Evolutionary conservation across 2,113 vertebrate genomes (phyloP), one percentile per base, ranked within the genome.

Genomic region (Sander lucioperca): DNA sequence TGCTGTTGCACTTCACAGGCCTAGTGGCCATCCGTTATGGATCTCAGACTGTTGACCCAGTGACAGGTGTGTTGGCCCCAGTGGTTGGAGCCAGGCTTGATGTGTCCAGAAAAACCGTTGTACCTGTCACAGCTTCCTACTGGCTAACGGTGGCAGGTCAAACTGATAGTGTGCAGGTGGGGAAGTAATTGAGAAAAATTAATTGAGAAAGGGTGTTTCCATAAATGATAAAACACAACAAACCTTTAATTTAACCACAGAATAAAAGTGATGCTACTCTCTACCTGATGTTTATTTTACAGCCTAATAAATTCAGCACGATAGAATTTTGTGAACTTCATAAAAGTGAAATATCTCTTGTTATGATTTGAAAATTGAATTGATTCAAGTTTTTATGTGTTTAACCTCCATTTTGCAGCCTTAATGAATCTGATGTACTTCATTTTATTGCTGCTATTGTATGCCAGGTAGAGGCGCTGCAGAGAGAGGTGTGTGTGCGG

Each of bases 1-100:
- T 73, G 43, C 48, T 79, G 2, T 83, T 75, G 18, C n/a, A 43
- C 51, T 50, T 77, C 21, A 64, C 92, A 99, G 97, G 97, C 36
- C 93, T 98, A 39, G 93, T 96, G 72, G 96, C 97, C 3, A 97
- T 98, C 64, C 86, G 91, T 3, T 86, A 96, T 53, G 97, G 96
- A 30, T 94, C 93, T 79, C 96, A 92, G 86, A 94, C 95, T 2
- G 58, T 97, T 18, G 96, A 96, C 80, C 95, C 95, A 8, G 87
- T 96, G 45, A 97, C 96, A 12, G 95, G 96, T 1, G 87, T 95
- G 11, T 50, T 62, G 64, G 95, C 95, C 5, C 87, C 96, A 0
- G 95, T 97, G 57, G 96, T 98, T 21, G 97, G 96, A 33, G 96
- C 94, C 56, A 95, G 93, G 18, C 87, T 82, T 25, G 96, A 96